Conservation (phyloP, 2,797 vertebrate species). For the Momotus momota region DNA sequence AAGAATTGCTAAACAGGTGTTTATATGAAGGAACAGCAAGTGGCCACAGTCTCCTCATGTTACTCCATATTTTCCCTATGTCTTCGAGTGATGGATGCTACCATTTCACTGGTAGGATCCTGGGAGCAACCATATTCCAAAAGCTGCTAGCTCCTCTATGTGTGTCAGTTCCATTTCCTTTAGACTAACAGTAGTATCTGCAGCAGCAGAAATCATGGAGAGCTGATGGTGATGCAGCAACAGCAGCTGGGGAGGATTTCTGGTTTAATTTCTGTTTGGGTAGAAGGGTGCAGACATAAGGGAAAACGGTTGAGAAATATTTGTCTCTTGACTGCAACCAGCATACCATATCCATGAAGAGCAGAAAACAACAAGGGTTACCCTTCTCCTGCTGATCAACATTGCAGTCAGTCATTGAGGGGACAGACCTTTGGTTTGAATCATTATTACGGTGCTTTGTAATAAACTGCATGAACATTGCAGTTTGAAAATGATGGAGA, state of each 20-base stretch:
- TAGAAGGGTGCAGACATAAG: not conserved
- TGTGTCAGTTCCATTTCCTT: not conserved
- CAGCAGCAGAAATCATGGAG: not conserved
- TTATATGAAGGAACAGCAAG: not conserved
- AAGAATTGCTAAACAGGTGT: not conserved
- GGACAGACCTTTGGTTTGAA: not conserved
- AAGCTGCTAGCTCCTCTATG: rapidly evolving
- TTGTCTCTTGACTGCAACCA: not conserved
- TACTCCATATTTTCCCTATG: not conserved
- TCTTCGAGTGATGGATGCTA: not conserved
- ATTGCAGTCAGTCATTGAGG: not conserved
- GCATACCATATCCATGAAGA: not conserved
- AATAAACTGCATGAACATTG: not conserved
- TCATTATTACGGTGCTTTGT: not conserved
- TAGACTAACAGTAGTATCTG: not conserved
- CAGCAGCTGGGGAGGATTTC: not conserved
- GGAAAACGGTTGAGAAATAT: not conserved
- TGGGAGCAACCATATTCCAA: too few species aligned
- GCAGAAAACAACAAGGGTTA: not conserved
- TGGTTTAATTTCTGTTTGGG: not conserved
- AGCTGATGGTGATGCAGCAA: not conserved
- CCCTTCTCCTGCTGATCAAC: not conserved
- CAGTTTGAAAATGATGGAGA: not conserved
- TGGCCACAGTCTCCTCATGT: not conserved
- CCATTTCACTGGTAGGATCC: not conserved